A percentile compares a stretch with the other conserved stretches of the same genome.
phyloP scores from a whole-genome alignment of 2,797 vertebrate genomes.

The Clamator glandarius region DNA sequence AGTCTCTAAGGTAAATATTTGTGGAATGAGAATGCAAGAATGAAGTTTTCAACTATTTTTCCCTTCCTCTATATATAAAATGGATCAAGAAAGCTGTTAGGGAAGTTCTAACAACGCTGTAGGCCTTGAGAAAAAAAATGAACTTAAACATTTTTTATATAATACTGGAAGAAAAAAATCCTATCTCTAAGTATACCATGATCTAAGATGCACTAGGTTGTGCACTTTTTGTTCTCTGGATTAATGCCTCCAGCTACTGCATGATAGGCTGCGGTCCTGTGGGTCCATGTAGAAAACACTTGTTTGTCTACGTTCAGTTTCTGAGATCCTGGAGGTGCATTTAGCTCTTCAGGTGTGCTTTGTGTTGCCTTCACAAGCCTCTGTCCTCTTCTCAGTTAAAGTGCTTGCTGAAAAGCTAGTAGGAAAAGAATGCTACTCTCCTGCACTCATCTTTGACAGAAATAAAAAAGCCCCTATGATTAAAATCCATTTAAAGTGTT shows the following conservation, averaged over 20 bases:
- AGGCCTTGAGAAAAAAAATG: background rate
- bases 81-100: background rate
- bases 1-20: background rate
- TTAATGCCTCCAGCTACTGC: background rate
- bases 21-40: background rate
- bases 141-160: background rate
- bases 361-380: background rate
- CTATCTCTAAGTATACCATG: background rate
- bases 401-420: background rate
- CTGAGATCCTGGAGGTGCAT: background rate
- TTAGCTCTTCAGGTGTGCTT: background rate
- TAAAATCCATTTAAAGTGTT: background rate
- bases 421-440: background rate
- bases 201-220: background rate
- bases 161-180: background rate
- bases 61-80: background rate
- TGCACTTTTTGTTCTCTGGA: background rate
- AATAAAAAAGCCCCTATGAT: background rate
- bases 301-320: background rate
- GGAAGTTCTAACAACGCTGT: background rate
- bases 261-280: background rate
- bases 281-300: background rate
- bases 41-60: background rate
- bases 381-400: background rate
- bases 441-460: background rate